These are phyloP conservation scores for Drosophila robusta DNA, from an alignment of 2,888 invertebrate species.

Conservation along the genomic window DNA sequence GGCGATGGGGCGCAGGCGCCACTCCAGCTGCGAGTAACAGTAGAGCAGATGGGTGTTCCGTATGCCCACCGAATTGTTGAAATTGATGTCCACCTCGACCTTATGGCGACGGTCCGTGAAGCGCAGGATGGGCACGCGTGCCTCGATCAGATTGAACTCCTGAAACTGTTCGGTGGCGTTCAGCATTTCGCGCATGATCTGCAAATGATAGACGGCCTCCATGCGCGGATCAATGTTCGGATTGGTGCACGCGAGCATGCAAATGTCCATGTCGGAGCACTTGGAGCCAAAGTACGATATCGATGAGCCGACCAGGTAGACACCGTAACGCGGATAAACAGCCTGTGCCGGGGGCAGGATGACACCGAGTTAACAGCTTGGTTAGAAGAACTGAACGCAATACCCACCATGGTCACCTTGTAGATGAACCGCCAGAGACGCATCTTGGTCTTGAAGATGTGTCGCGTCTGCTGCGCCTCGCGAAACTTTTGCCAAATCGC, in stretches of 20 bases:
- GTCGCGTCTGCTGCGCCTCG: conserved; percentile 91
- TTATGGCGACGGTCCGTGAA: conserved; percentile 92
- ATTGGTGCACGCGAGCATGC: conserved; percentile 89
- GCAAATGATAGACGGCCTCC: conserved; percentile 87
- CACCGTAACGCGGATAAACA: conserved; percentile 89
- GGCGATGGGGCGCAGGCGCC: conserved; percentile 97
- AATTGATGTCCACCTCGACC: conserved; percentile 97
- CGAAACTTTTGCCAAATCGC: conserved; percentile 93
- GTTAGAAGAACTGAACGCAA: too few species aligned
- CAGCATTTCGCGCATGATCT: conserved; percentile 80
- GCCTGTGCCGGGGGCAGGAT: conserved; percentile 58
- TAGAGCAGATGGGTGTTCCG: conserved; percentile 97
- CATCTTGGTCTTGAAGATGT: conserved; percentile 93
- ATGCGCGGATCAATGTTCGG: conserved; percentile 88
- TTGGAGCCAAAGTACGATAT: conserved; percentile 98
- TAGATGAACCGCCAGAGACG: conserved; percentile 92
- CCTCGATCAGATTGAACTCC: conserved; percentile 90
- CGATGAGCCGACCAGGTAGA: conserved; percentile 98
- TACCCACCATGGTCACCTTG: conserved; percentile 89
- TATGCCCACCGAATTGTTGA: conserved; percentile 98
- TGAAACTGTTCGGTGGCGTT: conserved; percentile 82
- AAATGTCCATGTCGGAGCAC: conserved; percentile 98
- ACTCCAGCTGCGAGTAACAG: conserved; percentile 96
- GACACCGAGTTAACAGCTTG: too few species aligned
- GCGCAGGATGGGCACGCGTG: conserved; percentile 98